phyloP scores from a whole-genome alignment of 2,797 vertebrate genomes.

The Melanotaenia maccullochi region DNA sequence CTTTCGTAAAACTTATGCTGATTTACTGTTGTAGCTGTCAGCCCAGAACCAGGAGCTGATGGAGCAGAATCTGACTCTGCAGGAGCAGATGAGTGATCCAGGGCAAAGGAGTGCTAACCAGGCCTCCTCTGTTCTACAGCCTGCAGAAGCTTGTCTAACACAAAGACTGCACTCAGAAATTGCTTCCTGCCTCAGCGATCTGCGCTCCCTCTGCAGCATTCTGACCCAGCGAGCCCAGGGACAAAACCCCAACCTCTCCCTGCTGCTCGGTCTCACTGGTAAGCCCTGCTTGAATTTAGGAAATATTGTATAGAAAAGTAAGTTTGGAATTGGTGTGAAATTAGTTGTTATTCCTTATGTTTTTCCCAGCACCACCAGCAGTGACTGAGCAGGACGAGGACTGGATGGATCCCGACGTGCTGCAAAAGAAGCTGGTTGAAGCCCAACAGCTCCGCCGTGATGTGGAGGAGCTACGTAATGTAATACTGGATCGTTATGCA shows the following conservation, averaged over 20 bases:
- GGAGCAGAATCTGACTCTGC: slow-evolving; percentile 93
- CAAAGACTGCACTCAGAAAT: slow-evolving; percentile 88
- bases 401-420: slow-evolving; percentile 86
- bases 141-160: slow-evolving; percentile 78
- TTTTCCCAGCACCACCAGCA: slow-evolving; percentile 77
- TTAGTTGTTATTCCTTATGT: background rate
- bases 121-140: slow-evolving; percentile 71
- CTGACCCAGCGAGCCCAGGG: slow-evolving; percentile 94
- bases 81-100: slow-evolving; percentile 86
- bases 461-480: slow-evolving; percentile 93
- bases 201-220: slow-evolving; percentile 93
- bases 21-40: slow-evolving; percentile 84
- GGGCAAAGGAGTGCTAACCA: slow-evolving; percentile 64
- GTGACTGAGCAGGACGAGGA: slow-evolving; percentile 82
- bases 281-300: slow-evolving; percentile 56
- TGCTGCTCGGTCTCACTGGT: slow-evolving; percentile 94
- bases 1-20: background rate
- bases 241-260: slow-evolving; percentile 94
- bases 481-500: slow-evolving; percentile 94
- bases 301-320: background rate
- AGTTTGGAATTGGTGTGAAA: background rate
- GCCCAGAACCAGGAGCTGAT: slow-evolving; percentile 96
- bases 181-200: slow-evolving; percentile 89
- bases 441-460: slow-evolving; percentile 91
- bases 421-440: slow-evolving; percentile 90